A percentile compares a stretch with the other conserved stretches of the same genome.
These are phyloP conservation scores for Eospalax fontanierii DNA, from an alignment of 2,797 vertebrate species.

Conservation along the genomic window DNA sequence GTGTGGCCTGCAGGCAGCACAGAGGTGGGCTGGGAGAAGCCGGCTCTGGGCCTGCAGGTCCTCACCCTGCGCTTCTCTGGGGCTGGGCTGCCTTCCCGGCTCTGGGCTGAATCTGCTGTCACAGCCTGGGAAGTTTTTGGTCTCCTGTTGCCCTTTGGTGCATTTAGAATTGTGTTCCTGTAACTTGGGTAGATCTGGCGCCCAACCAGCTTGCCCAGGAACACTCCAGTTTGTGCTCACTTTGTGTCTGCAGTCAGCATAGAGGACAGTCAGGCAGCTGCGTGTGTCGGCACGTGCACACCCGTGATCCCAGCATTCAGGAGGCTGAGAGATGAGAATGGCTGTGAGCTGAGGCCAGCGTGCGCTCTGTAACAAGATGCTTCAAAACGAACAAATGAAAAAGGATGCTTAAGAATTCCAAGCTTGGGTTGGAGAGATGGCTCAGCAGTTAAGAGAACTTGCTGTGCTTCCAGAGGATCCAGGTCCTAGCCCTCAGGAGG, in stretches of 20 bases:
- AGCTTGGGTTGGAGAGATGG: too few relatives aligned
- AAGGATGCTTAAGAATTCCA: background rate
- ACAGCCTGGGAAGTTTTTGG: background rate
- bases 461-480: too few relatives aligned
- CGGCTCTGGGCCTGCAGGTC: background rate
- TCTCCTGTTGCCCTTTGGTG: background rate
- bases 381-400: background rate
- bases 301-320: too few relatives aligned
- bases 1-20: background rate
- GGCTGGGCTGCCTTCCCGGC: fast-evolving
- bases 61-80: background rate
- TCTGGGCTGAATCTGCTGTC: background rate
- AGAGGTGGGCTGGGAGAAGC: too few relatives aligned
- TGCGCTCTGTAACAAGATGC: background rate
- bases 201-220: background rate
- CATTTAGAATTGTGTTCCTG: background rate
- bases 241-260: too few relatives aligned
- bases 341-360: background rate
- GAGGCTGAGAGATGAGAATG: background rate
- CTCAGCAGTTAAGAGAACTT: too few relatives aligned
- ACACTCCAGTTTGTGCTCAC: fast-evolving
- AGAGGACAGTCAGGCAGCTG: background rate
- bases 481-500: background rate
- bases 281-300: too few relatives aligned
- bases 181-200: background rate